Evolutionary conservation across 2,888 invertebrate genomes (phyloP).

Genomic region (Scaptomyza cyrtandrae): DNA sequence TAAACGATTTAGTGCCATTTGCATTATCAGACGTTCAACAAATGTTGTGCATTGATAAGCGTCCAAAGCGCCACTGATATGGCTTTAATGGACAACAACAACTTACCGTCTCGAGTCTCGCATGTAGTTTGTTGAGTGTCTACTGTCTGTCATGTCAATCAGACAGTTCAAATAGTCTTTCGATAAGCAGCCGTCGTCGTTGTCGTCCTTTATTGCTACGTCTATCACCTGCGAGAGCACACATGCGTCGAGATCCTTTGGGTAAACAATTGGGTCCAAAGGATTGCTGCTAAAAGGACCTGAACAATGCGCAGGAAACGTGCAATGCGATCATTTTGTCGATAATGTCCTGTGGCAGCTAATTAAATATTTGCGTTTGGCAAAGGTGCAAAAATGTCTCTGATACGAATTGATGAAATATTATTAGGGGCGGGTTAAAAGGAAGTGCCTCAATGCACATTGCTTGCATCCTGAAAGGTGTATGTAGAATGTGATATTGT

Average conservation of each 20-base stretch:
- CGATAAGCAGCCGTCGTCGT: slow-evolving; percentile 67
- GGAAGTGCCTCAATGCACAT: slow-evolving; percentile 38
- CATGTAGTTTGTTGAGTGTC: slow-evolving; percentile 4
- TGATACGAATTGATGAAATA: slow-evolving; percentile 61
- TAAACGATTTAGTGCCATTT: slow-evolving; percentile 27
- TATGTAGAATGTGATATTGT: slow-evolving; percentile 43
- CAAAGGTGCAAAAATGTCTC: slow-evolving; percentile 72
- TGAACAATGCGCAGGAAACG: slow-evolving; percentile 47
- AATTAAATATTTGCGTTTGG: slow-evolving; percentile 72
- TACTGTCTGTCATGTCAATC: slow-evolving; percentile 55
- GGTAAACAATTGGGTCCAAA: slow-evolving; percentile 61
- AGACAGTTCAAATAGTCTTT: slow-evolving; percentile 49
- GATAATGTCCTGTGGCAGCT: slow-evolving; percentile 60
- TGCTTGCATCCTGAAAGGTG: slow-evolving; percentile 61
- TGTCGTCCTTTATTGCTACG: slow-evolving; percentile 30
- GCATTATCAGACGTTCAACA: slow-evolving; percentile 37
- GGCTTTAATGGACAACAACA: slow-evolving; percentile 16
- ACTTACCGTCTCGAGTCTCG: slow-evolving; percentile 23
- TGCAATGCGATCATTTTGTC: slow-evolving; percentile 28
- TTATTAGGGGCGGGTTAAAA: slow-evolving; percentile 65
- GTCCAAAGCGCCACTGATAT: slow-evolving; percentile 27
- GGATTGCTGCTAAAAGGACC: slow-evolving; percentile 62
- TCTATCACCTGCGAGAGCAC: slow-evolving; percentile 72
- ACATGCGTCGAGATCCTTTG: slow-evolving; percentile 68
- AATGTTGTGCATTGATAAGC: slow-evolving; percentile 32